Conservation (phyloP, 2,113 vertebrate species). For the Gnathonemus echidnorhynchus region DNA sequence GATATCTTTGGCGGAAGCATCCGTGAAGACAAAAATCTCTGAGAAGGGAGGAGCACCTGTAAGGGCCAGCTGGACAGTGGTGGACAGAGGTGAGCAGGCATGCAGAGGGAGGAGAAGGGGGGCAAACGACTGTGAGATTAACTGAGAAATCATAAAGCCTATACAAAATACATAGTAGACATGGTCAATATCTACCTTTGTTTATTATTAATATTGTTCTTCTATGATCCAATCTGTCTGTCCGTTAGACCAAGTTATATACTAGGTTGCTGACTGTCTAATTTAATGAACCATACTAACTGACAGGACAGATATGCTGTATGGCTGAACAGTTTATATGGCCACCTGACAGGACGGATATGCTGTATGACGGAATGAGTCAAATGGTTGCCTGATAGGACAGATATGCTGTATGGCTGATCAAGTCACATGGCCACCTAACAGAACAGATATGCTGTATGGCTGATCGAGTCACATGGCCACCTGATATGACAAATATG, state of each 20-base stretch:
- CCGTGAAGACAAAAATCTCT: slow-evolving; percentile 30
- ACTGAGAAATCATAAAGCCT: background rate
- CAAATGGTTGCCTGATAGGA: no score
- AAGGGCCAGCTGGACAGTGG: slow-evolving; percentile 22
- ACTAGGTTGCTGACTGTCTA: background rate
- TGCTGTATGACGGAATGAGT: no score
- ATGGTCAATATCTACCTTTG: background rate
- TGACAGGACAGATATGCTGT: background rate
- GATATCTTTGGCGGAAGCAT: slow-evolving; percentile 23
- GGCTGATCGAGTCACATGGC: no score
- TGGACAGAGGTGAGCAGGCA: background rate
- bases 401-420: no score
- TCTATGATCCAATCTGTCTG: background rate
- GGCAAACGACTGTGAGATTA: background rate
- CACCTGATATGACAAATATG: no score
- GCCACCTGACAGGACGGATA: no score
- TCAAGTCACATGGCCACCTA: no score
- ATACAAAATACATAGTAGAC: background rate
- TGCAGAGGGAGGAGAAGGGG: background rate
- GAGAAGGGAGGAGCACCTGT: slow-evolving; percentile 15
- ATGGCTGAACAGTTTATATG: no score
- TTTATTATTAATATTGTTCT: background rate
- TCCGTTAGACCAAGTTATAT: background rate
- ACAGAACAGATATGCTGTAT: no score
- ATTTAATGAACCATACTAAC: background rate